Base-by-base conservation (phyloP, 2,888 invertebrate genomes). In the Sarcophaga caerulescens region DNA sequence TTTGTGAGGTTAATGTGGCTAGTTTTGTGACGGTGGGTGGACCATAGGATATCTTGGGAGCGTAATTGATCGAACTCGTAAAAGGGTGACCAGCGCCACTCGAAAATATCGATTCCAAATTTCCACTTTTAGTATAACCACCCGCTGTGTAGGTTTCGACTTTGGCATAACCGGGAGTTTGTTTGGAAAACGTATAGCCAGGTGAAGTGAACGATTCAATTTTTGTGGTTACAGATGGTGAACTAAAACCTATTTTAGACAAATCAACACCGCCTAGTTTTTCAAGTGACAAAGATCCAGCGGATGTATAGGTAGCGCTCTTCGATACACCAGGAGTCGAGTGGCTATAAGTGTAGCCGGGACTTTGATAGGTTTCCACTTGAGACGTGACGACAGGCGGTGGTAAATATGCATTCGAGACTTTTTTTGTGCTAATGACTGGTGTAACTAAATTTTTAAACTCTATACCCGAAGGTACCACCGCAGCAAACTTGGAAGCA, bases 381-480 rank as follows among this genome's bases (percentile, higher is more conserved):
- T 91, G 91, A 19, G 88, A 68, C 11, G 62, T 66, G 14, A 87
- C 89, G 5, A 35, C 35, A 35, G 52, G 52, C 10, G 92, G 90
- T 68, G 91, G 89, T 23, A 90, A 92, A 93, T 91, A 91, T 10
- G 89, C 87, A 66, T 88, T 90, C 65, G 84, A 88, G 1, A 89
- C 45, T 25, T 88, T 87, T 62, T 89, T 91, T 23, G 90, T 89
- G 12, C 69, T 83, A 3, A 92, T 75, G 1, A 88, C 91, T 4
- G 95, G 95, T 1, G 94, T 93, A 5, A 94, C 94, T 17, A 94
- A 93, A 47, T 94, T 95, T 10, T 94, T 93, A 84, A 95, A 94
- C 87, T 95, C 94, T 83, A 95, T 94, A 21, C 93, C 93, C 88
- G 94, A 94, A 3, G 93, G 93, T 47, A 91, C 90, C 89, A 94